phyloP scores from a whole-genome alignment of 2,888 invertebrate species.

The Drosophila testacea region DNA sequence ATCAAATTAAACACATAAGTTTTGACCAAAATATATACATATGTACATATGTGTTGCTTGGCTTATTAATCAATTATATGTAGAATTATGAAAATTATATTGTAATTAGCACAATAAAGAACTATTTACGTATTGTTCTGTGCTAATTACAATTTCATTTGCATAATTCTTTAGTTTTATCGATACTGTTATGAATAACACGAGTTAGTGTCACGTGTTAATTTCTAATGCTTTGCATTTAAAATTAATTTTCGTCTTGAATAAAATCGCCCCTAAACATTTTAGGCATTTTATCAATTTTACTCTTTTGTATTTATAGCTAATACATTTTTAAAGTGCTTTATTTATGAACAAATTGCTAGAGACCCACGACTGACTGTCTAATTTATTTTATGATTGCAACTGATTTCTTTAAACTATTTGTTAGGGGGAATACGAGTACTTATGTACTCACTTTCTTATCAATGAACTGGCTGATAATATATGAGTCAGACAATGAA shows the following conservation, averaged over 20 bases:
- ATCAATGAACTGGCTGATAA: conserved; percentile 27
- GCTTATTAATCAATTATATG: no score
- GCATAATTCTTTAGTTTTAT: no score
- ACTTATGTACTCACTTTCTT: not conserved
- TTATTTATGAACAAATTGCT: not conserved
- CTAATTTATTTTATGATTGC: conserved; percentile 13
- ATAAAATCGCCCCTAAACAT: not conserved
- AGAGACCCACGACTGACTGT: conserved; percentile 8
- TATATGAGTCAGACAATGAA: conserved; percentile 48
- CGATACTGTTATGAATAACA: no score
- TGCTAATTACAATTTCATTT: no score
- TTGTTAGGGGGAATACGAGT: not conserved
- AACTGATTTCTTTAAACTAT: not conserved
- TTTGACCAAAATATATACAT: no score
- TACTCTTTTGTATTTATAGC: no score
- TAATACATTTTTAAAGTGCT: no score
- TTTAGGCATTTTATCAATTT: not conserved
- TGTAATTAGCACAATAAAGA: no score
- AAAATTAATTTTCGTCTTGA: not conserved
- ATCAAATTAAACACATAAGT: no score
- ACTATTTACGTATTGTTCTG: no score
- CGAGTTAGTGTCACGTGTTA: conserved; percentile 9
- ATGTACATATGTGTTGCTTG: no score
- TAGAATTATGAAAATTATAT: no score
- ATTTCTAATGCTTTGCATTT: not conserved